These are phyloP conservation scores for Tenebrio molitor DNA, from an alignment of 1,140 invertebrate genomes.

Conservation along the genomic window DNA sequence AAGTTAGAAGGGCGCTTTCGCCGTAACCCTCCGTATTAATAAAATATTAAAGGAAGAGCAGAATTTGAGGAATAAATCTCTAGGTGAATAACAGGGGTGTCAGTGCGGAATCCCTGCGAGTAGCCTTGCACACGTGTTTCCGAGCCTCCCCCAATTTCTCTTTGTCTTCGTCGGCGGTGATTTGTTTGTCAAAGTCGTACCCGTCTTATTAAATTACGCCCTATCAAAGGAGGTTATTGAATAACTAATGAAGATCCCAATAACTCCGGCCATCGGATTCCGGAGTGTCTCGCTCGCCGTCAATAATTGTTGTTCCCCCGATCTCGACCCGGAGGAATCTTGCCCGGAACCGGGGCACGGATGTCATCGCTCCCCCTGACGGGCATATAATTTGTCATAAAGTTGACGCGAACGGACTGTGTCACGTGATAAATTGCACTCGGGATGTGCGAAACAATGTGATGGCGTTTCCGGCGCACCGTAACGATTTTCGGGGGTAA, in stretches of 20 bases:
- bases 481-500: conserved; percentile 13
- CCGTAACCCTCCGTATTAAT: too few relatives aligned
- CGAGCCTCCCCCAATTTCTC: background rate
- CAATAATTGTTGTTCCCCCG: background rate
- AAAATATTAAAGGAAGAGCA: too few relatives aligned
- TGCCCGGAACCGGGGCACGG: background rate
- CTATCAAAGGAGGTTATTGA: conserved; percentile 17
- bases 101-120: background rate
- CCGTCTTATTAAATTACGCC: background rate
- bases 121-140: background rate
- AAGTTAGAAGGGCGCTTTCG: too few relatives aligned
- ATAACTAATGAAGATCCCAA: conserved; percentile 20
- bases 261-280: conserved; percentile 19
- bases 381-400: conserved; percentile 40
- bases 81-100: background rate
- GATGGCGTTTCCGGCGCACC: conserved; percentile 17
- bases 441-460: conserved; percentile 36
- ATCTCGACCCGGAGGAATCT: background rate
- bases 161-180: background rate
- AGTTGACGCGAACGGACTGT: conserved; percentile 39
- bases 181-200: background rate
- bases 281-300: background rate
- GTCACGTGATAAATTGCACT: conserved; percentile 41
- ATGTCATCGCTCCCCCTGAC: conserved; percentile 30
- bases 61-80: too few relatives aligned